Conservation (phyloP, 2,888 invertebrate species). For the Eumerus sabulonum region DNA sequence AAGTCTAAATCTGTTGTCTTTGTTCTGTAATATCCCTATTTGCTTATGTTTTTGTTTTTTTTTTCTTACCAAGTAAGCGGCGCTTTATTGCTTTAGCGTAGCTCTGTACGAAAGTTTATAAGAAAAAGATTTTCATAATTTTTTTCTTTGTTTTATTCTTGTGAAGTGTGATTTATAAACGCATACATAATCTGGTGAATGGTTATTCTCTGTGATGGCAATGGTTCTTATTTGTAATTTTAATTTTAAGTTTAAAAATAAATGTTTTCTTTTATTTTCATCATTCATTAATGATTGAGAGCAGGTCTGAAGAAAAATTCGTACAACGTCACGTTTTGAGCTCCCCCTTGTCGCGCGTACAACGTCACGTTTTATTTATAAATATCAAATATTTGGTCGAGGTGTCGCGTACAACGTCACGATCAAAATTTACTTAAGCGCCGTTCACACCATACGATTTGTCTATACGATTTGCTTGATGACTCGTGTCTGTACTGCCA, state of each 20-base stretch:
- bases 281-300: too few relatives aligned
- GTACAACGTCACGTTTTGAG: too few relatives aligned
- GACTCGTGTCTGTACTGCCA: too few relatives aligned
- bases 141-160: conserved; percentile 13
- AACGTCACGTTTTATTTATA: too few relatives aligned
- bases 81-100: conserved; percentile 63
- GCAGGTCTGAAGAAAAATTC: too few relatives aligned
- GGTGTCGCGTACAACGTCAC: too few relatives aligned
- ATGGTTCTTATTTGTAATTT: conserved; percentile 35
- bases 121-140: conserved; percentile 20
- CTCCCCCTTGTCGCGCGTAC: too few relatives aligned
- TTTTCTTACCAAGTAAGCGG: conserved; percentile 59
- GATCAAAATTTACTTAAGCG: too few relatives aligned
- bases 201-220: conserved; percentile 56
- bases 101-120: conserved; percentile 48
- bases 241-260: conserved; percentile 9
- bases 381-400: too few relatives aligned
- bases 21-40: conserved; percentile 62
- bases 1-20: conserved; percentile 63
- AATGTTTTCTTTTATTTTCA: not conserved
- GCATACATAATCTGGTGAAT: conserved; percentile 21
- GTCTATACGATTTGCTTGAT: too few relatives aligned
- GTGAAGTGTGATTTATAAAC: conserved; percentile 26
- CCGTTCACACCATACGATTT: too few relatives aligned
- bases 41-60: conserved; percentile 66